Base-by-base conservation (phyloP, 2,113 vertebrate genomes). In the Equus quagga region DNA sequence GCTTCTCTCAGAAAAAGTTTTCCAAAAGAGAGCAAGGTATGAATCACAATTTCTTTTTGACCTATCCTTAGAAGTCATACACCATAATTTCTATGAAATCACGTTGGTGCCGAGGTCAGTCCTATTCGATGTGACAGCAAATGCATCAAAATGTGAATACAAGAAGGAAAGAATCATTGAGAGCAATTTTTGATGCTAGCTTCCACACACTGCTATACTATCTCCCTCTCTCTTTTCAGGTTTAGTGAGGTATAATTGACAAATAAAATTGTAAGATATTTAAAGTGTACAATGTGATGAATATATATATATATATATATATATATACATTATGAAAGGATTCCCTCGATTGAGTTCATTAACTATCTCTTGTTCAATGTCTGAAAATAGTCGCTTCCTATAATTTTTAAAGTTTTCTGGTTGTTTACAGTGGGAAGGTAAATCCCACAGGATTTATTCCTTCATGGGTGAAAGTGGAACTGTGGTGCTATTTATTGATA, bases 321-420 rank as follows among this genome's bases (percentile, higher is more conserved):
- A n/a, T 54, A 3, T 82, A 10, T 6, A 31, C n/a, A 36, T 36
- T 58, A 14, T 82, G 58, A 82, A n/a, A 75, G 23, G 6, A 36
- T 36, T 72, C 33, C 23, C 18, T 33, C 21, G 31, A 73, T 44
- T 15, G 18, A 58, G 10, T 69, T 41, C 46, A 78, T 56, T 73
- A 44, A 28, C 7, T 64, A 31, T 46, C 28, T 69, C 14, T 76
- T 82, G 3, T 49, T 91, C 51, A 79, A 8, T 58, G 15, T 46
- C 46, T 78, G 19, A 67, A 67, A 80, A 79, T 1, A 93, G 23
- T 21, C 5, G 33, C 2, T n/a, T 90, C 23, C 91, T 18, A 51
- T 83, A 70, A 58, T 72, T 86, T 82, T 36, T 89, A 6, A 58
- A 28, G 5, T 78, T 97, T 86, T 88, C 62, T 65, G 64, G 24